Conservation (phyloP, 2,113 vertebrate species). For the Pterophyllum scalare region DNA sequence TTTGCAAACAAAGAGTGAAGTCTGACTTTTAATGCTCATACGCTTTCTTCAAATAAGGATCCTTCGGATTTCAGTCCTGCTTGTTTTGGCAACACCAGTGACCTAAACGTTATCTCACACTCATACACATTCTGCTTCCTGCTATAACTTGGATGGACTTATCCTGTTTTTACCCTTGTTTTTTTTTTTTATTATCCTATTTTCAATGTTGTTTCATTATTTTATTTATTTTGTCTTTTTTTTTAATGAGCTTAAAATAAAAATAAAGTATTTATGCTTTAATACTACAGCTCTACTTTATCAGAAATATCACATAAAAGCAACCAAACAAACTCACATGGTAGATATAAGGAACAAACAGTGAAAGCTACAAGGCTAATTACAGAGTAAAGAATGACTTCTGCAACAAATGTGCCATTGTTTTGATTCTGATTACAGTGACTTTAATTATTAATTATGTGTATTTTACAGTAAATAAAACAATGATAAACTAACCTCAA, state of each 20-base stretch:
- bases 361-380: neutral
- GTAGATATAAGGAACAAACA: neutral
- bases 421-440: neutral
- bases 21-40: neutral
- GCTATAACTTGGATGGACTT: neutral
- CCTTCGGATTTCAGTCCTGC: accelerated
- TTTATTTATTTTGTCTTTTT: too few relatives aligned
- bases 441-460: constrained; percentile 6
- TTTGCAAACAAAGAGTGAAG: neutral
- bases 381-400: neutral
- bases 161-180: neutral
- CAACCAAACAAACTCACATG: constrained; percentile 6
- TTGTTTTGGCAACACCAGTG: neutral
- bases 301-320: neutral
- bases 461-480: neutral
- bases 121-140: neutral
- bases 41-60: neutral
- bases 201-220: neutral
- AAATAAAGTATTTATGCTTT: neutral
- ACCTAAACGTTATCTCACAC: too few relatives aligned
- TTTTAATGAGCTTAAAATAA: neutral
- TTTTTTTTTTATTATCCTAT: too few relatives aligned
- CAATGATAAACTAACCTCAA: neutral
- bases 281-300: neutral
- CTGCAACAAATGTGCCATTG: neutral